Conservation (phyloP, 2,797 vertebrate genomes). For the Scomberomorus guttatus region DNA sequence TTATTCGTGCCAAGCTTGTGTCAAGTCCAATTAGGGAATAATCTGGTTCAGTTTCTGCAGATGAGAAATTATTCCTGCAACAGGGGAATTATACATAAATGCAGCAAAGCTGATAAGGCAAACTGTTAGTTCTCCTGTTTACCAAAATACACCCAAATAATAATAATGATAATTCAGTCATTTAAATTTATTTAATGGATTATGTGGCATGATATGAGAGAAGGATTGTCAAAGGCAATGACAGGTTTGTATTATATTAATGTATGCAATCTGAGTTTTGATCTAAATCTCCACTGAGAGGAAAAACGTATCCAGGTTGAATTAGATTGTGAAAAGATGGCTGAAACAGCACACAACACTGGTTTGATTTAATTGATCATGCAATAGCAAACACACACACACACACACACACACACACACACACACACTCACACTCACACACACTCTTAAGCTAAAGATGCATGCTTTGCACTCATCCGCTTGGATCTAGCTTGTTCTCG, state of each 20-base stretch:
- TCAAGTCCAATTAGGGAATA: constrained; percentile 18
- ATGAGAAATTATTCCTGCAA: constrained; percentile 5
- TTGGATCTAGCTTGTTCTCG: constrained; percentile 8
- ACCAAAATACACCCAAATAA: neutral
- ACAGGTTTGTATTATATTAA: constrained; percentile 7
- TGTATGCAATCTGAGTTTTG: constrained; percentile 13
- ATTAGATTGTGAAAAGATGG: neutral
- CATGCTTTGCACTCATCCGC: neutral
- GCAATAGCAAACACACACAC: too few relatives aligned
- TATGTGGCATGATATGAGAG: neutral
- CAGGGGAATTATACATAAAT: neutral
- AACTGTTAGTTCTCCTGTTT: too few relatives aligned
- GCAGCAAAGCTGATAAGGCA: neutral
- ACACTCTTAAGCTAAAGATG: constrained; percentile 2
- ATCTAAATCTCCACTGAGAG: constrained; percentile 1
- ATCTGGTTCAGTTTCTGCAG: constrained; percentile 25
- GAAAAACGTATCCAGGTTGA: constrained; percentile 7
- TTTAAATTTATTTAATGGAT: neutral
- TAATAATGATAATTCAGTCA: neutral
- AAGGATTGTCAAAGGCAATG: neutral
- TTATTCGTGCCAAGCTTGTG: neutral
- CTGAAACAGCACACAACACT: constrained; percentile 11
- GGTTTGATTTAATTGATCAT: constrained; percentile 6
- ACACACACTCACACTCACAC: neutral
- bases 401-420: too few relatives aligned